Conservation (phyloP, 2,888 invertebrate species). For the Formica aserva region DNA sequence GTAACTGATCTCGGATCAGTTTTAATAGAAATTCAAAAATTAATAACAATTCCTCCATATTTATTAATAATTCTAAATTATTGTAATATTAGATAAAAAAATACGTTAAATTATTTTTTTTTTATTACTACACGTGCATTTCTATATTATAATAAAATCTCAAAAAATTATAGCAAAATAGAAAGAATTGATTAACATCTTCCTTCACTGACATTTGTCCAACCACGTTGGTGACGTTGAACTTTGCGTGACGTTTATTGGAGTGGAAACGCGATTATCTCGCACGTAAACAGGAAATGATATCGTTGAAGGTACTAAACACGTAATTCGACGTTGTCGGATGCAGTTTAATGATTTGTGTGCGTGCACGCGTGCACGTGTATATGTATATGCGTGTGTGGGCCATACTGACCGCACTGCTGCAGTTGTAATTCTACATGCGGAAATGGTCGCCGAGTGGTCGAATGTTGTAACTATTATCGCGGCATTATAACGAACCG, state of each 20-base stretch:
- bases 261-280: slow-evolving; percentile 48
- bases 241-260: slow-evolving; percentile 48
- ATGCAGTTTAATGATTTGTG: slow-evolving; percentile 34
- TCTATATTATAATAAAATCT: background rate
- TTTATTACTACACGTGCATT: background rate
- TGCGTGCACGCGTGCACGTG: background rate
- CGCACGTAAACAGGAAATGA: slow-evolving; percentile 50
- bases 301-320: slow-evolving; percentile 47
- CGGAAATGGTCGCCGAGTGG: slow-evolving; percentile 38
- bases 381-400: background rate
- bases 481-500: background rate
- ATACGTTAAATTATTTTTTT: background rate
- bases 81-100: background rate
- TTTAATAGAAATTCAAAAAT: background rate
- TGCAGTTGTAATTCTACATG: slow-evolving; percentile 44
- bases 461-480: slow-evolving; percentile 42
- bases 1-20: background rate
- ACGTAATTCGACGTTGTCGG: slow-evolving; percentile 38
- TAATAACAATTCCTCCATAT: background rate
- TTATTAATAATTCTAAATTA: slow-evolving; percentile 15
- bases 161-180: background rate
- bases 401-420: slow-evolving; percentile 28
- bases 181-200: background rate
- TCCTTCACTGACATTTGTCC: slow-evolving; percentile 23
- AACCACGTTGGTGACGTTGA: slow-evolving; percentile 22